Conservation (phyloP, 2,113 vertebrate species). For the Pandion haliaetus region DNA sequence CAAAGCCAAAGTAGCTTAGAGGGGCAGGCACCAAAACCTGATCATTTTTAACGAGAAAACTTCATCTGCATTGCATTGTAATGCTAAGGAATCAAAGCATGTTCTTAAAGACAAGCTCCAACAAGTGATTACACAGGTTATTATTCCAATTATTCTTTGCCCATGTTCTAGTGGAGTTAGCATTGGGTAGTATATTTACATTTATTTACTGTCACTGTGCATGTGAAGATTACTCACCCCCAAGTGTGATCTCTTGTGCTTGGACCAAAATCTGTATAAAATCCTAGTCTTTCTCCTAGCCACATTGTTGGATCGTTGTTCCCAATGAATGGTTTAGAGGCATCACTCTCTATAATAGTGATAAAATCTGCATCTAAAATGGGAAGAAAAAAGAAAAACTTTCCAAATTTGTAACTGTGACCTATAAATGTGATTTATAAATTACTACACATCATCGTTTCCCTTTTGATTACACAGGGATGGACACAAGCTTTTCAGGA, state of each 20-base stretch:
- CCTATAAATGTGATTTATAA: background rate
- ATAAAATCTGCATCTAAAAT: slow-evolving; percentile 74
- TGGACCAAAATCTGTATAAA: slow-evolving; percentile 79
- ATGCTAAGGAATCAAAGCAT: background rate
- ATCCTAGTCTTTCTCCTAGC: slow-evolving; percentile 74
- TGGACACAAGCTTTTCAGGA: background rate
- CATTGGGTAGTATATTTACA: background rate
- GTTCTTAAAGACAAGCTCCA: background rate
- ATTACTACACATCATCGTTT: background rate
- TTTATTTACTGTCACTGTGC: background rate
- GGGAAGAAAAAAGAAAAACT: background rate
- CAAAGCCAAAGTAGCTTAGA: background rate
- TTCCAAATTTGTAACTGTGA: background rate
- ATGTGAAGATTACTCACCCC: slow-evolving; percentile 64
- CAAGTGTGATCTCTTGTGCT: slow-evolving; percentile 79
- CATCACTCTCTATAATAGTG: slow-evolving; percentile 77
- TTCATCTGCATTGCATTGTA: background rate
- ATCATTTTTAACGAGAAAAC: background rate
- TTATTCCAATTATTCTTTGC: background rate
- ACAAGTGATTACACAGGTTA: background rate
- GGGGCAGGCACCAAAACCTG: background rate
- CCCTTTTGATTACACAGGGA: background rate
- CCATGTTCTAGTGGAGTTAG: background rate
- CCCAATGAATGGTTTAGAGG: slow-evolving; percentile 75
- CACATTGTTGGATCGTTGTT: slow-evolving; percentile 77